These are phyloP conservation scores for Gorsachius goisagi DNA, from an alignment of 2,113 vertebrate species.

Conservation along the genomic window DNA sequence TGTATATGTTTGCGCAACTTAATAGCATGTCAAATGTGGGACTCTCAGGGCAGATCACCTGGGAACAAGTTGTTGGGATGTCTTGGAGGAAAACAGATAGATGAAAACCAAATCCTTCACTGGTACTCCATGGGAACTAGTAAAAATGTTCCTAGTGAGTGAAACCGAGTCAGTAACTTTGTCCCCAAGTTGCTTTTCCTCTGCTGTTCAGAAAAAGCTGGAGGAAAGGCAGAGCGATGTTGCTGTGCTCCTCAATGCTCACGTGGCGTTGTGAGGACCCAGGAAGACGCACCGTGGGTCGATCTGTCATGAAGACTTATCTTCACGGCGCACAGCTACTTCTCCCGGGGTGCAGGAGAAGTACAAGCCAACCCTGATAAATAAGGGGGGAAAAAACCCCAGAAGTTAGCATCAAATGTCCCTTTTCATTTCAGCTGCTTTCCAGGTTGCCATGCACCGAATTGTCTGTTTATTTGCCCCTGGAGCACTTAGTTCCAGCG, in stretches of 20 bases:
- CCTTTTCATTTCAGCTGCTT: constrained; percentile 26
- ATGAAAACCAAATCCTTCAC: not conserved
- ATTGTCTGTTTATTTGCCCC: constrained; percentile 34
- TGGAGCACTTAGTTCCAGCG: constrained; percentile 22
- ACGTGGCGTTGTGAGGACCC: not conserved
- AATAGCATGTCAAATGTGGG: not conserved
- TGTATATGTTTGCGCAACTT: not conserved
- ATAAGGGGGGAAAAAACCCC: not conserved
- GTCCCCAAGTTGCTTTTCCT: not conserved
- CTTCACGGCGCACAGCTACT: not conserved
- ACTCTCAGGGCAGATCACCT: not conserved
- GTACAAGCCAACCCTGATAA: not conserved
- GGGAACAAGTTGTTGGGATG: not conserved
- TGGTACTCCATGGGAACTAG: not conserved
- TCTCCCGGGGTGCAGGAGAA: constrained; percentile 13
- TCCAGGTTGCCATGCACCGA: not conserved
- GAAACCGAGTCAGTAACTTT: not conserved
- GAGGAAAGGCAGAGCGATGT: not conserved
- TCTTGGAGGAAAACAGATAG: not conserved
- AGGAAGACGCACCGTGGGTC: not conserved
- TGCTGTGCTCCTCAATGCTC: not conserved
- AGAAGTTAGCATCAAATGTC: constrained; percentile 8
- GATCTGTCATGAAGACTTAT: not conserved
- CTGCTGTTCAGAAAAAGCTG: not conserved
- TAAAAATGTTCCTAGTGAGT: not conserved